Percentiles rank a stretch among this genome's conserved stretches.
Evolutionary conservation across 1,140 invertebrate species (phyloP).

Genomic region (Hermatobates lingyangjiaoensis): DNA sequence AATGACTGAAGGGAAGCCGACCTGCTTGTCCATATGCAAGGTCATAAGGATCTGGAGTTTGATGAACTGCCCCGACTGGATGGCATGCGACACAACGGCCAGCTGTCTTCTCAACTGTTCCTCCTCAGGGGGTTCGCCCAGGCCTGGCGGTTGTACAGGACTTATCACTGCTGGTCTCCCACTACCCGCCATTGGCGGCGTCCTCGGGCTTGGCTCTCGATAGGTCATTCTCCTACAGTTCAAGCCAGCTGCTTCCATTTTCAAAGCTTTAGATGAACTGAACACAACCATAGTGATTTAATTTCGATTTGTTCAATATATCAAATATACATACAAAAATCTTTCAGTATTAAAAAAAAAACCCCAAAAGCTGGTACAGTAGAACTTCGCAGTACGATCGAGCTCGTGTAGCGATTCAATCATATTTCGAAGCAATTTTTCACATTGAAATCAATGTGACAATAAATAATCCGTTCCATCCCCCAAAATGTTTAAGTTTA

Average conservation of each 20-base stretch:
- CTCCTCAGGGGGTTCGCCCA: background rate
- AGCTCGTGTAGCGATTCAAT: too few species aligned
- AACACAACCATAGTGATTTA: constrained; percentile 10
- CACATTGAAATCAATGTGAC: too few species aligned
- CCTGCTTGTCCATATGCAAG: constrained; percentile 27
- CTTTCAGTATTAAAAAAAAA: too few species aligned
- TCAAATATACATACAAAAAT: too few species aligned
- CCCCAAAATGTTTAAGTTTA: too few species aligned
- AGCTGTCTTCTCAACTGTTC: constrained; percentile 20
- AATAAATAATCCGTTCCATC: too few species aligned
- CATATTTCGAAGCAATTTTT: too few species aligned
- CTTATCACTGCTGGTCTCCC: too few species aligned
- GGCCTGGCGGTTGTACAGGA: background rate
- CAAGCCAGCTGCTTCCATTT: constrained; percentile 35
- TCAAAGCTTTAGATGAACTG: constrained; percentile 39
- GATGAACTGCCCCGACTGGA: constrained; percentile 28
- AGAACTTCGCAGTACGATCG: too few species aligned
- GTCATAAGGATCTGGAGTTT: constrained; percentile 30
- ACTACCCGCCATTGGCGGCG: constrained; percentile 6
- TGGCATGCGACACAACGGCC: constrained; percentile 24
- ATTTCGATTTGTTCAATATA: background rate
- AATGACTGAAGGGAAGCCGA: too few species aligned
- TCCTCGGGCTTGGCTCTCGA: constrained; percentile 12
- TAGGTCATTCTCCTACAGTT: constrained; percentile 15
- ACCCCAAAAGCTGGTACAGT: too few species aligned